Conservation (phyloP, 2,797 vertebrate species). For the Tokudaia tokunoshimensis region DNA sequence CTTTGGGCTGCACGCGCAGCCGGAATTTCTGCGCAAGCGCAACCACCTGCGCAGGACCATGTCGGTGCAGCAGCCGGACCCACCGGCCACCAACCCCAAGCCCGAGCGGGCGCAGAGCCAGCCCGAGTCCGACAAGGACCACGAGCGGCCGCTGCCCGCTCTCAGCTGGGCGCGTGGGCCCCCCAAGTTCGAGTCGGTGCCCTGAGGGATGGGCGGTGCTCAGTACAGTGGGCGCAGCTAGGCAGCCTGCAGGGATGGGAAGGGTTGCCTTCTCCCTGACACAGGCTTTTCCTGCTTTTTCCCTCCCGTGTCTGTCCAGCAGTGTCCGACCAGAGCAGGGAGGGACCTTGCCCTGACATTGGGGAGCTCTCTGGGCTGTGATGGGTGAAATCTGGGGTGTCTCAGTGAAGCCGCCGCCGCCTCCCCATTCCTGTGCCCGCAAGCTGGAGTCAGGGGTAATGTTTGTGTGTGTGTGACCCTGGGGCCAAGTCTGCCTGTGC, state of each 20-base stretch:
- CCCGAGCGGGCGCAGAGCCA: conserved; percentile 99
- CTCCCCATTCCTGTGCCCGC: neutral
- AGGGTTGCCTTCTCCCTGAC: conserved; percentile 74
- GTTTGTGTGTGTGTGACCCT: conserved; percentile 23
- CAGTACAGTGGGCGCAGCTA: neutral
- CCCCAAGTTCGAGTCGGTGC: conserved; percentile 89
- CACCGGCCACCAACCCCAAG: conserved; percentile 94
- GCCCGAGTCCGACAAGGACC: conserved; percentile 97
- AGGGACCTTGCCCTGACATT: conserved; percentile 49
- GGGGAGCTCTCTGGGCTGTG: neutral
- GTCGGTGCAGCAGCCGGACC: conserved; percentile 98
- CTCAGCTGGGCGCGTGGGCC: conserved; percentile 88
- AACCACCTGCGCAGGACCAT: conserved; percentile 97
- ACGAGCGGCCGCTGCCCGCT: conserved; percentile 88
- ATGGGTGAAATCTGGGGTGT: neutral
- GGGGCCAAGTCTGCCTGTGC: neutral
- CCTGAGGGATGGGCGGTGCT: conserved; percentile 77
- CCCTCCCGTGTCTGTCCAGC: conserved; percentile 83
- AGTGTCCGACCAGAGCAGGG: conserved; percentile 68
- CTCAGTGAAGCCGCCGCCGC: conserved; percentile 31
- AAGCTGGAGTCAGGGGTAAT: neutral
- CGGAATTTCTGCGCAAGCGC: conserved; percentile 97
- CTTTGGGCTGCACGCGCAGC: conserved; percentile 96
- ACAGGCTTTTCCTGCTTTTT: conserved; percentile 80
- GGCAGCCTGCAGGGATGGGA: conserved; percentile 60